phyloP scores from a whole-genome alignment of 2,888 invertebrate genomes.

The Drosophila nr. fundita region DNA sequence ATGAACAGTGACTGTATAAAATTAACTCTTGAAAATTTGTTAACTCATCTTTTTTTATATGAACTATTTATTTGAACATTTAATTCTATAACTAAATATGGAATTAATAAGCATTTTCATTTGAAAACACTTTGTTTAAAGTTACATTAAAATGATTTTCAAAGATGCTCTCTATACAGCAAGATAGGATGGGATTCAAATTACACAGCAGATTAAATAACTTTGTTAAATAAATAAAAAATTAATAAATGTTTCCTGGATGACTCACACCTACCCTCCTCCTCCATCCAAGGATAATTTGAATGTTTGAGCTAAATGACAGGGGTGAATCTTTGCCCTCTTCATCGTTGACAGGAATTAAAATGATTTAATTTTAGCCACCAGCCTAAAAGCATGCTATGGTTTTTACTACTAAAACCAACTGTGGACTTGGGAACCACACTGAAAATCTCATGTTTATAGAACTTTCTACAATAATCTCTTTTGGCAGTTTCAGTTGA shows the following conservation, averaged over 20 bases:
- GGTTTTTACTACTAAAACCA: not conserved
- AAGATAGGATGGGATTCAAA: not conserved
- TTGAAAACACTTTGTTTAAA: not conserved
- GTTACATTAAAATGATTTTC: not conserved
- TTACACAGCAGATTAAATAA: not conserved
- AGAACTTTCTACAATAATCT: not conserved
- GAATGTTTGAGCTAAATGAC: not conserved
- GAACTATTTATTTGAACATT: not conserved
- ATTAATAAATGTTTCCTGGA: not conserved
- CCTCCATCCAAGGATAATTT: not conserved
- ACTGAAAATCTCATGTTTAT: rapidly evolving
- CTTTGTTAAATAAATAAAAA: not conserved
- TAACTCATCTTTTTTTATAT: not conserved
- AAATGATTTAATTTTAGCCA: not conserved
- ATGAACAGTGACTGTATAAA: no score
- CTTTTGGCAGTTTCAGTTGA: no score
- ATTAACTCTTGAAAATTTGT: no score
- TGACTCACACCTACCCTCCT: not conserved
- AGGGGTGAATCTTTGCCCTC: not conserved
- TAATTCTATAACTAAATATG: not conserved
- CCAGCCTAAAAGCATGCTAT: not conserved
- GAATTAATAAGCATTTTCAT: not conserved
- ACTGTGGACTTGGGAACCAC: not conserved
- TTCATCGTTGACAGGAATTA: not conserved
- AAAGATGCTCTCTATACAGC: not conserved